These are phyloP conservation scores for Zhuqinia jingwanae DNA, from an alignment of 2,888 invertebrate genomes.

Conservation along the genomic window DNA sequence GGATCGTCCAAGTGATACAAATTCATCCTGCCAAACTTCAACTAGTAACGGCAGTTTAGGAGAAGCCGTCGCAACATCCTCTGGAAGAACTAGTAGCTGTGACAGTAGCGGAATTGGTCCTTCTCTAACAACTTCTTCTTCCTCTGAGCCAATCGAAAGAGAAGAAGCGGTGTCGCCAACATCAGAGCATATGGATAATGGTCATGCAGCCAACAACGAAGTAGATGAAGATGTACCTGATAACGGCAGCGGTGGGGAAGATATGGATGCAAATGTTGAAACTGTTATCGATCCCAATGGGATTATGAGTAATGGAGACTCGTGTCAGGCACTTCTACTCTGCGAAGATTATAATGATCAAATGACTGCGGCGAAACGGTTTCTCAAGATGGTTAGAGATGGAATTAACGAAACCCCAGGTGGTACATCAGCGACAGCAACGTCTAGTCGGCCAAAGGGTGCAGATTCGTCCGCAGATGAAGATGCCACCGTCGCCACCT, in stretches of 20 bases:
- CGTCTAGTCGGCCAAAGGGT: conserved; percentile 20
- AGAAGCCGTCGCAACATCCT: conserved; percentile 9
- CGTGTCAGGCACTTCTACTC: conserved; percentile 43
- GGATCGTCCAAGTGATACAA: neutral
- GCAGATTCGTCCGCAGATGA: conserved; percentile 23
- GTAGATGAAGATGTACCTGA: conserved; percentile 33
- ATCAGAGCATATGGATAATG: neutral
- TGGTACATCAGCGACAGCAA: neutral
- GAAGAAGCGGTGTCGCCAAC: conserved; percentile 34
- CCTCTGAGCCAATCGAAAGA: conserved; percentile 49
- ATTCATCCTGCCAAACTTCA: neutral
- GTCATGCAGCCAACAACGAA: too few relatives aligned
- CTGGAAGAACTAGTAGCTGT: conserved; percentile 49
- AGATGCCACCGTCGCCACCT: neutral
- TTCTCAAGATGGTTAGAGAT: conserved; percentile 46
- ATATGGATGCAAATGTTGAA: neutral
- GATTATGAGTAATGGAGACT: neutral
- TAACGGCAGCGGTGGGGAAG: neutral
- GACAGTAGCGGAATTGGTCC: conserved; percentile 51
- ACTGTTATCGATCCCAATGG: neutral
- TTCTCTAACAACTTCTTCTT: conserved; percentile 40
- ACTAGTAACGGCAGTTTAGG: neutral
- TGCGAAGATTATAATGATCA: conserved; percentile 47
- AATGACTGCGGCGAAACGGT: conserved; percentile 50
- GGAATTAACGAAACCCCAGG: conserved; percentile 36